Evolutionary conservation across 30 jellyfish, hydroid and myxozoan species (phyloP), one percentile per base, ranked within the genome.

Genomic region (Aurelia aurita complex sp. Pacific): DNA sequence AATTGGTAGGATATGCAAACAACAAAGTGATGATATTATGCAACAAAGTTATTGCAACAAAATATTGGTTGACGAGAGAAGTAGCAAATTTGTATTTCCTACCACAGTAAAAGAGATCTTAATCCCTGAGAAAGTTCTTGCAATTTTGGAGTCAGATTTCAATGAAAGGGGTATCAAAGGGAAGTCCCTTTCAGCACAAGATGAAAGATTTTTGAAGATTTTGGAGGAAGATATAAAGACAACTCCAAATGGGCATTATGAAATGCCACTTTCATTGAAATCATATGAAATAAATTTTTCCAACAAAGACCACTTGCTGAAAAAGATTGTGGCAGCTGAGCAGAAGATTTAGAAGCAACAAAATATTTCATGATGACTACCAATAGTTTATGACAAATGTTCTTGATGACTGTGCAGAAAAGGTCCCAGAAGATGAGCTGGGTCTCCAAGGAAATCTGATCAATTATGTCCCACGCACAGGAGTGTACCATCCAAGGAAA

Each of bases 401-500:
- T 23, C 29, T 23, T 23, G 29, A 23, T 23, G 29, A 23, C 29
- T 23, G 29, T 23, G 29, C 29, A 23, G 29, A 23, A 23, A 23
- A 23, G 29, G 29, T 23, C 29, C 29, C 29, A 23, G 29, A 23
- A 23, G 29, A 23, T 23, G 29, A 23, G 29, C 29, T 23, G 29
- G 29, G 29, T 23, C 81, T 70, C 3, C 76, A 67, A 67, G 76
- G 52, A 67, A 67, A 67, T 18, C 43, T 18, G 43, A 70, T 38
- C 76, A 66, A 66, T 10, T 76, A 76, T 60, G 15, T 78, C 57
- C 89, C 89, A 36, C 89, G 62, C 80, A 61, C 71, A 17, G 80
- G 89, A 62, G 79, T 70, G 32, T 70, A 70, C 60, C 89, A 79
- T 33, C 89, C 85, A 59, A 60, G 51, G 75, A 79, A 79, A 36